phyloP scores from a whole-genome alignment of 2,113 vertebrate species.

The Heloderma charlesbogerti region DNA sequence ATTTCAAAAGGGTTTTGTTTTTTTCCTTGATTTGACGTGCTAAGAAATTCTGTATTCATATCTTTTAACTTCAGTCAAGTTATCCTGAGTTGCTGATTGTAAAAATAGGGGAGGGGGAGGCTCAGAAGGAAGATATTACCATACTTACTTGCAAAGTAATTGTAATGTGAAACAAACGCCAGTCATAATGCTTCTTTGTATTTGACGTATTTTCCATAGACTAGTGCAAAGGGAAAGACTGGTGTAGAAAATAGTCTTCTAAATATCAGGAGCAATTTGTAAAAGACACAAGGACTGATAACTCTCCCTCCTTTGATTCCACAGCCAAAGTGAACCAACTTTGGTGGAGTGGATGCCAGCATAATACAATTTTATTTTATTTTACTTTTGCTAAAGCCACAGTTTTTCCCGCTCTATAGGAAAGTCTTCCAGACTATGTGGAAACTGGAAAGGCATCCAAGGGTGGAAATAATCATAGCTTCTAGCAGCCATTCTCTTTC shows the following conservation, averaged over 20 bases:
- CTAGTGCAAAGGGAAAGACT: conserved; percentile 15
- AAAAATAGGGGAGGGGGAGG: conserved; percentile 40
- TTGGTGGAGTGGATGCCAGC: conserved; percentile 13
- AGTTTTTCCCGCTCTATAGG: not conserved
- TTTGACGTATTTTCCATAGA: conserved; percentile 43
- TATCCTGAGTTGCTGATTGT: conserved; percentile 51
- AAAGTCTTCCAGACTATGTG: not conserved
- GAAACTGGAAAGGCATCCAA: conserved; percentile 7
- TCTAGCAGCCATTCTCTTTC: not conserved
- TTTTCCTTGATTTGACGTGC: conserved; percentile 42
- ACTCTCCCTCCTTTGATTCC: conserved; percentile 17
- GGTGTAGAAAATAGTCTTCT: conserved; percentile 37
- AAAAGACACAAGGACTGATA: conserved; percentile 25
- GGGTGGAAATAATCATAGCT: not conserved
- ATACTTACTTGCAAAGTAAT: conserved; percentile 53
- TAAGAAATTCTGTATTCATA: conserved; percentile 56
- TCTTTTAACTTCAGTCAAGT: conserved; percentile 49
- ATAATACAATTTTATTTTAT: not conserved
- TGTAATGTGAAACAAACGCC: conserved; percentile 61
- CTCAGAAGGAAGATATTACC: conserved; percentile 40
- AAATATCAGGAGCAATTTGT: not conserved
- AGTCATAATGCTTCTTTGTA: conserved; percentile 45
- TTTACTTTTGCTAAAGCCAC: not conserved
- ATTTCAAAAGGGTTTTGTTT: conserved; percentile 49
- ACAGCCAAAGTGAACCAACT: conserved; percentile 20